Percentiles rank a stretch among this genome's conserved stretches.
phyloP scores from a whole-genome alignment of 2,113 vertebrate genomes.

The Stegastes partitus region DNA sequence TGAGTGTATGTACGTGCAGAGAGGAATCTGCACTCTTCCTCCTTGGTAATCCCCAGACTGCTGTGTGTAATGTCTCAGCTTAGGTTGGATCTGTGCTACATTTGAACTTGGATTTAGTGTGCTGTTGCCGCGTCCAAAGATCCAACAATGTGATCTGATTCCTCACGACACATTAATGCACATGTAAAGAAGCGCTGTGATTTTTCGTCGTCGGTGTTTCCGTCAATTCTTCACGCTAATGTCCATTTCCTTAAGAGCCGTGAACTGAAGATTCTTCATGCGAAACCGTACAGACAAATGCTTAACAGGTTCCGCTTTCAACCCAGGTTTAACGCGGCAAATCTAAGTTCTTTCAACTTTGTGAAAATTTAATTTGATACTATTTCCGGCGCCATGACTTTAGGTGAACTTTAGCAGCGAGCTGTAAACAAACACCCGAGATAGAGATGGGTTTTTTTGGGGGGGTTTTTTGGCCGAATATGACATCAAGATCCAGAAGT shows the following conservation, averaged over 20 bases:
- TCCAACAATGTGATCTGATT: slow-evolving; percentile 37
- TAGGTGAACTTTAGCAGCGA: slow-evolving; percentile 21
- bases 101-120: slow-evolving; percentile 21
- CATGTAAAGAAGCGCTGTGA: neutral
- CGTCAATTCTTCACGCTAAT: neutral
- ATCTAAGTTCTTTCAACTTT: slow-evolving; percentile 25
- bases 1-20: too few species aligned
- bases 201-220: neutral
- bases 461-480: slow-evolving; percentile 15
- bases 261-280: too few species aligned
- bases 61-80: neutral
- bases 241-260: neutral
- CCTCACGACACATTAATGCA: slow-evolving; percentile 21
- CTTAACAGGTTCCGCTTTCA: slow-evolving; percentile 15
- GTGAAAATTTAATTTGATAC: slow-evolving; percentile 45
- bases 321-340: slow-evolving; percentile 13
- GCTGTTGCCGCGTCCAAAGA: slow-evolving; percentile 9
- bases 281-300: neutral
- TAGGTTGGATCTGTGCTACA: neutral
- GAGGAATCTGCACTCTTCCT: neutral
- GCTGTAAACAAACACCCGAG: slow-evolving; percentile 52
- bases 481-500: slow-evolving; percentile 22
- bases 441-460: too few species aligned
- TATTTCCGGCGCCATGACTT: slow-evolving; percentile 31
- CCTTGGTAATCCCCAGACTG: neutral